Percentiles rank a stretch among this genome's conserved stretches.
phyloP scores from a whole-genome alignment of 1,140 invertebrate genomes.

The Drosophila fuyamai region DNA sequence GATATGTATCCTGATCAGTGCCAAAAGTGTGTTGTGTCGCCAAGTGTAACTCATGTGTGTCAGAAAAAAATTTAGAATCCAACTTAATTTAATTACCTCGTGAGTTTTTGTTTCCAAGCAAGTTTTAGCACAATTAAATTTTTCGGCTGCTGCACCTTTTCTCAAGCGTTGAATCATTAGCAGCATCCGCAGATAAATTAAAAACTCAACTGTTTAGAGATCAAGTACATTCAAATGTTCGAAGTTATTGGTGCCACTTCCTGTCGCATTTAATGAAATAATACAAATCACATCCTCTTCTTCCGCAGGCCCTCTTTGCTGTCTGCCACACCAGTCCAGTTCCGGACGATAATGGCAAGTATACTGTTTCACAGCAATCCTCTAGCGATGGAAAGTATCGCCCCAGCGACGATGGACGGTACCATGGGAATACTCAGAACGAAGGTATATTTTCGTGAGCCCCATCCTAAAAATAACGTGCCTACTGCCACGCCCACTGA shows the following conservation, averaged over 20 bases:
- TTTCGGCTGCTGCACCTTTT: slow-evolving; percentile 14
- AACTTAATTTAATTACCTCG: slow-evolving; percentile 1
- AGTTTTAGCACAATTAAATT: slow-evolving; percentile 9
- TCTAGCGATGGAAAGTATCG: slow-evolving; percentile 72
- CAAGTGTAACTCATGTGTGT: slow-evolving; percentile 6
- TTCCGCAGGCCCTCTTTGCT: slow-evolving; percentile 68
- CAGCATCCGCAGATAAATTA: slow-evolving; percentile 7
- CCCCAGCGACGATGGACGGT: slow-evolving; percentile 73
- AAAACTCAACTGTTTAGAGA: not conserved
- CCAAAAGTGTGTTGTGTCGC: slow-evolving; percentile 4
- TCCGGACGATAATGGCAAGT: slow-evolving; percentile 74
- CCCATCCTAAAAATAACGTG: slow-evolving; percentile 32
- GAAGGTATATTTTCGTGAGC: slow-evolving; percentile 78
- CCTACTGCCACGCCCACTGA: slow-evolving; percentile 55
- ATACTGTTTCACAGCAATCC: slow-evolving; percentile 63
- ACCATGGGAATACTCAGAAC: slow-evolving; percentile 64
- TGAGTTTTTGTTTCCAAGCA: slow-evolving; percentile 1
- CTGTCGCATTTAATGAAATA: slow-evolving; percentile 1
- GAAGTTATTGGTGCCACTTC: not conserved
- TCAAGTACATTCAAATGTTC: slow-evolving; percentile 16
- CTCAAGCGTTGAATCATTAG: slow-evolving; percentile 12
- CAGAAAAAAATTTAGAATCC: too few species aligned
- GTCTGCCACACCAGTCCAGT: slow-evolving; percentile 69
- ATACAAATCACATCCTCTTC: slow-evolving; percentile 3
- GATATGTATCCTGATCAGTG: slow-evolving; percentile 40